Evolutionary conservation across 35 echinoderm and acorn worm species (phyloP).

Genomic region (Eucidaris tribuloides): DNA sequence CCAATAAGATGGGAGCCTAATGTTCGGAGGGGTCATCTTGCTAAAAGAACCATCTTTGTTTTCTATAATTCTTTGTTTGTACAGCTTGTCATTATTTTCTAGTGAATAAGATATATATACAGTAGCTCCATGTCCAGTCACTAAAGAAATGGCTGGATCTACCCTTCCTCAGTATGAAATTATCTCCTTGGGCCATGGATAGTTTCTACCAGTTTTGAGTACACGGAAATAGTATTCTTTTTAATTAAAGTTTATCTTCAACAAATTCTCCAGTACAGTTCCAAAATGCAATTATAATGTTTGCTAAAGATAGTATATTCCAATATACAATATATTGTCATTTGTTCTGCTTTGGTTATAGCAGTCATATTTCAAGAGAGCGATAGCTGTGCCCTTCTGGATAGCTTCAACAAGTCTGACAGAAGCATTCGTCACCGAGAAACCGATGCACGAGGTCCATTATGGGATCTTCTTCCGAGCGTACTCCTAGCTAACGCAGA

Average conservation of each 20-base stretch:
- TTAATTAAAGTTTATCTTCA: constrained; percentile 6
- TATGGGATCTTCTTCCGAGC: constrained; percentile 31
- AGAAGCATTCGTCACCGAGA: constrained; percentile 8
- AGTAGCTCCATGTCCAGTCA: constrained; percentile 27
- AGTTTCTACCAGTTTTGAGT: constrained; percentile 22
- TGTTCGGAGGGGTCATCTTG: constrained; percentile 20
- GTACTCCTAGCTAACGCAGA: constrained; percentile 27
- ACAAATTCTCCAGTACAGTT: constrained; percentile 27
- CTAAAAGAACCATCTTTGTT: not conserved
- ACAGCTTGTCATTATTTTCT: constrained; percentile 26
- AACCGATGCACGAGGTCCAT: constrained; percentile 28
- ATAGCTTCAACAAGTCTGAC: constrained; percentile 21
- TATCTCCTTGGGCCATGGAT: constrained; percentile 9
- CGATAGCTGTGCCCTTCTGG: constrained; percentile 29
- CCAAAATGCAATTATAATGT: constrained; percentile 32
- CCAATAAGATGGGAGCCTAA: constrained; percentile 24
- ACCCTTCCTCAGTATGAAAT: constrained; percentile 27
- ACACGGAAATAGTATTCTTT: constrained; percentile 23
- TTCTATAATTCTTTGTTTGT: constrained; percentile 1
- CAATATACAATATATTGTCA: constrained; percentile 26
- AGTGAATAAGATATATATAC: constrained; percentile 23
- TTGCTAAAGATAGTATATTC: constrained; percentile 26
- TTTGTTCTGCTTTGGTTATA: constrained; percentile 29
- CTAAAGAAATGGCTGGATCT: constrained; percentile 2
- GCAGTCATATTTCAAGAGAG: constrained; percentile 24